Percentiles rank a stretch among this genome's conserved stretches.
phyloP scores from a whole-genome alignment of 2,888 invertebrate species.

The Terebella lapidaria region DNA sequence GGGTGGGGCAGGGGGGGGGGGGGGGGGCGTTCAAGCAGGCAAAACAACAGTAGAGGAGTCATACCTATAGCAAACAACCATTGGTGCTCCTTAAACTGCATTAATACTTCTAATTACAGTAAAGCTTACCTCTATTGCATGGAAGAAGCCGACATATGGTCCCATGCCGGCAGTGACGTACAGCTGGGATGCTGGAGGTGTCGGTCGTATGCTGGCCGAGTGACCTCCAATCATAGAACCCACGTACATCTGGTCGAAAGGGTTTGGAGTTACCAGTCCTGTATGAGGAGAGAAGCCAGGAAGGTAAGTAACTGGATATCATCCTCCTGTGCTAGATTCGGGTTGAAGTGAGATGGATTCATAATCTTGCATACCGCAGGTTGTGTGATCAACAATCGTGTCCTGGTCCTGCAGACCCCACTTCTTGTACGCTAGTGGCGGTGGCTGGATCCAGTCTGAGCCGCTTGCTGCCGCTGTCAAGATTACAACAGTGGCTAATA shows the following conservation, averaged over 20 bases:
- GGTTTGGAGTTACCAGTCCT: slow-evolving; percentile 59
- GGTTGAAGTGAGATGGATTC: too few relatives aligned
- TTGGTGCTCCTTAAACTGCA: too few relatives aligned
- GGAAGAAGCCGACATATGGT: slow-evolving; percentile 84
- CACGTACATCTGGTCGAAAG: slow-evolving; percentile 80
- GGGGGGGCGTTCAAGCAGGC: neutral
- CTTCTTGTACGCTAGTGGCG: slow-evolving; percentile 72
- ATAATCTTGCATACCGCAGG: slow-evolving; percentile 48
- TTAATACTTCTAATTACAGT: too few relatives aligned
- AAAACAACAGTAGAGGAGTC: too few relatives aligned
- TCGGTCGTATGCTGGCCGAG: slow-evolving; percentile 54
- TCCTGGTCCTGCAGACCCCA: slow-evolving; percentile 75
- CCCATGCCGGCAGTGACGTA: slow-evolving; percentile 73
- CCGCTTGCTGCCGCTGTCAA: slow-evolving; percentile 67
- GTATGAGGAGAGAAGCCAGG: neutral
- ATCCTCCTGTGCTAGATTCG: too few relatives aligned
- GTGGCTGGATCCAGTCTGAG: slow-evolving; percentile 58
- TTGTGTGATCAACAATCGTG: slow-evolving; percentile 69
- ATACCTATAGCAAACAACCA: too few relatives aligned
- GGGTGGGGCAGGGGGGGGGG: neutral
- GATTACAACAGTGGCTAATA: too few relatives aligned
- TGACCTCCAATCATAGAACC: slow-evolving; percentile 64
- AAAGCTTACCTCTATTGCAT: slow-evolving; percentile 67
- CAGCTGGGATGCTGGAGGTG: slow-evolving; percentile 71
- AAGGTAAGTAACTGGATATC: neutral